Conservation (phyloP, 2,797 vertebrate species). For the Argentina silus region DNA sequence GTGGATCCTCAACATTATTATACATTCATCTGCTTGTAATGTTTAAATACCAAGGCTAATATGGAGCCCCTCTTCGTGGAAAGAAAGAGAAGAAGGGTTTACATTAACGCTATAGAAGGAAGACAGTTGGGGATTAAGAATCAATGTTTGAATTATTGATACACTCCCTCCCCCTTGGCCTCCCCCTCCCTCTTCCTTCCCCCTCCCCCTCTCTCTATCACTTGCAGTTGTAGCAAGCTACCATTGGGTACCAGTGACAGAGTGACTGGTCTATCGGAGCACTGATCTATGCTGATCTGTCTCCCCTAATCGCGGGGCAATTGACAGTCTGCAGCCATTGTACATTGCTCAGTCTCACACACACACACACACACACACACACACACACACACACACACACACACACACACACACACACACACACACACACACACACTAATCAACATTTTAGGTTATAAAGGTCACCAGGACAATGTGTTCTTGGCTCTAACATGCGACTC, state of each 20-base stretch:
- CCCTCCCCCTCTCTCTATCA: neutral
- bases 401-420: slow-evolving; percentile 16
- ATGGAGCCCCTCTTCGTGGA: neutral
- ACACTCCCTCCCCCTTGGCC: slow-evolving; percentile 49
- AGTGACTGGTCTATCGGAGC: slow-evolving; percentile 26
- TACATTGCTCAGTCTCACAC: neutral
- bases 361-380: slow-evolving; percentile 8
- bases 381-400: slow-evolving; percentile 5
- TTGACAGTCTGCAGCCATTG: slow-evolving; percentile 10
- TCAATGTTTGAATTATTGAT: slow-evolving; percentile 80
- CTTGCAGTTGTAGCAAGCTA: slow-evolving; percentile 7
- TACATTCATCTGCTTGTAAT: neutral
- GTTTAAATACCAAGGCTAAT: neutral
- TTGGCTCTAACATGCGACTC: slow-evolving; percentile 30
- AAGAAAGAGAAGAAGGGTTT: neutral
- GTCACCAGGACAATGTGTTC: slow-evolving; percentile 10
- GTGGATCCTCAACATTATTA: neutral
- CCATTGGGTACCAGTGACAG: neutral
- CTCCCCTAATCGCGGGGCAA: slow-evolving; percentile 18
- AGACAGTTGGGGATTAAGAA: slow-evolving; percentile 56
- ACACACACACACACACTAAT: slow-evolving; percentile 4
- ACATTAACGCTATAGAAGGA: slow-evolving; percentile 48
- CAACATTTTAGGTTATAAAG: neutral
- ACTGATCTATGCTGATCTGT: slow-evolving; percentile 21
- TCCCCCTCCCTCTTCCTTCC: neutral